These are phyloP conservation scores for Sphinx pinastri DNA, from an alignment of 2,888 invertebrate species.

Conservation along the genomic window DNA sequence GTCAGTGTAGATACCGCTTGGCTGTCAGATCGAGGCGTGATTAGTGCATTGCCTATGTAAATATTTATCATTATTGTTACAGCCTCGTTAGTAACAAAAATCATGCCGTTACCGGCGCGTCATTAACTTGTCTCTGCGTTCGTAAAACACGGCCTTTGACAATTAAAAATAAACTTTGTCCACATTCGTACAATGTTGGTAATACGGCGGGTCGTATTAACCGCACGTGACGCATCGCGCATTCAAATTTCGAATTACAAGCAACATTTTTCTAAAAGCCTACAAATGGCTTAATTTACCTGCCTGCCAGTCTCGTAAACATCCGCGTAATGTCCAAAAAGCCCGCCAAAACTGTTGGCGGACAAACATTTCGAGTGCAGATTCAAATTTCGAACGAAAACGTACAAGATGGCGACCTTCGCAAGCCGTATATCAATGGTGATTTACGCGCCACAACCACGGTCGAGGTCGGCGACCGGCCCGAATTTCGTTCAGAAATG, in stretches of 20 bases:
- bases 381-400: slow-evolving; percentile 79
- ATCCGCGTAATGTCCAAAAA: slow-evolving; percentile 46
- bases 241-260: slow-evolving; percentile 21
- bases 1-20: slow-evolving; percentile 43
- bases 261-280: slow-evolving; percentile 23
- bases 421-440: slow-evolving; percentile 79
- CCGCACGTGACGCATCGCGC: slow-evolving; percentile 11
- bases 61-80: slow-evolving; percentile 25
- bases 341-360: slow-evolving; percentile 56
- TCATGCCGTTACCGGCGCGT: slow-evolving; percentile 11
- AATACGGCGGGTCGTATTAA: background rate
- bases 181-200: slow-evolving; percentile 5
- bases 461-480: slow-evolving; percentile 80
- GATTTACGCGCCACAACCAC: slow-evolving; percentile 75
- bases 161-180: slow-evolving; percentile 20
- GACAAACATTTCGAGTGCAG: slow-evolving; percentile 70
- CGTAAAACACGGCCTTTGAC: background rate
- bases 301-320: slow-evolving; percentile 36
- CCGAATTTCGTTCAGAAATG: slow-evolving; percentile 83
- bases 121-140: slow-evolving; percentile 19
- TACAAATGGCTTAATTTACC: slow-evolving; percentile 26
- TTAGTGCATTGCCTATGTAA: slow-evolving; percentile 35
- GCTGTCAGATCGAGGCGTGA: slow-evolving; percentile 54
- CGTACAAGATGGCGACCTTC: slow-evolving; percentile 82
- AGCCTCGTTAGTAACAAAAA: slow-evolving; percentile 24